These are phyloP conservation scores for Torymus texanus DNA, from an alignment of 2,888 invertebrate genomes.

Conservation along the genomic window DNA sequence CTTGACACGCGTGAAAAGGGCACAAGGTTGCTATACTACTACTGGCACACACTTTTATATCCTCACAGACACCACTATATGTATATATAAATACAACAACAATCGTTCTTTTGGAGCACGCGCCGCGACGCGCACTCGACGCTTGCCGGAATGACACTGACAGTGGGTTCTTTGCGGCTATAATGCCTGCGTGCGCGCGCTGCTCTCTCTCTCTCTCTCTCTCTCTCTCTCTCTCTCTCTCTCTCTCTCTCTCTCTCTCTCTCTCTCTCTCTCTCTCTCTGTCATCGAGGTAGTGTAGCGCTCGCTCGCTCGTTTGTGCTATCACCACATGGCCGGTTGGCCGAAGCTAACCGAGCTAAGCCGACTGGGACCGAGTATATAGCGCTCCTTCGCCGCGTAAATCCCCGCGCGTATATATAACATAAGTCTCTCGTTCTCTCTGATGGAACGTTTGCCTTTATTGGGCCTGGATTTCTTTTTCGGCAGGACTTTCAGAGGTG, in stretches of 20 bases:
- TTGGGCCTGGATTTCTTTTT: background rate
- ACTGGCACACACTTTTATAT: too few relatives aligned
- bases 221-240: too few relatives aligned
- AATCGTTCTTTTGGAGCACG: background rate
- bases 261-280: background rate
- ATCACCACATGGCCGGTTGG: slow-evolving; percentile 61
- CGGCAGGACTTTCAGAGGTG: background rate
- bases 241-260: background rate
- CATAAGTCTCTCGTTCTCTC: background rate
- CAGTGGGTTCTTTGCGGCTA: slow-evolving; percentile 61
- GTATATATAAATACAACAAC: background rate
- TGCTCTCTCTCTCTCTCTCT: background rate
- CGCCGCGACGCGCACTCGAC: slow-evolving; percentile 54
- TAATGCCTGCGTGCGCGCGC: slow-evolving; percentile 35
- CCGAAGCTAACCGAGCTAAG: slow-evolving; percentile 25
- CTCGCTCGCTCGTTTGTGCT: slow-evolving; percentile 58
- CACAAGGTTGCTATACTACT: too few relatives aligned
- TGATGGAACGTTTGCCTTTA: background rate
- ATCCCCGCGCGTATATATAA: background rate
- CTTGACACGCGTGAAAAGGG: too few relatives aligned
- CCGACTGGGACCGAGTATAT: slow-evolving; percentile 6
- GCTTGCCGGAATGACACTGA: slow-evolving; percentile 72
- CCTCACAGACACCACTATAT: background rate
- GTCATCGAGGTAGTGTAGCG: background rate
- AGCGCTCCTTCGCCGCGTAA: slow-evolving; percentile 8